Evolutionary conservation across 1,140 invertebrate genomes (phyloP), one percentile per base, ranked within the genome.

Genomic region (Eriocheir sinensis): DNA sequence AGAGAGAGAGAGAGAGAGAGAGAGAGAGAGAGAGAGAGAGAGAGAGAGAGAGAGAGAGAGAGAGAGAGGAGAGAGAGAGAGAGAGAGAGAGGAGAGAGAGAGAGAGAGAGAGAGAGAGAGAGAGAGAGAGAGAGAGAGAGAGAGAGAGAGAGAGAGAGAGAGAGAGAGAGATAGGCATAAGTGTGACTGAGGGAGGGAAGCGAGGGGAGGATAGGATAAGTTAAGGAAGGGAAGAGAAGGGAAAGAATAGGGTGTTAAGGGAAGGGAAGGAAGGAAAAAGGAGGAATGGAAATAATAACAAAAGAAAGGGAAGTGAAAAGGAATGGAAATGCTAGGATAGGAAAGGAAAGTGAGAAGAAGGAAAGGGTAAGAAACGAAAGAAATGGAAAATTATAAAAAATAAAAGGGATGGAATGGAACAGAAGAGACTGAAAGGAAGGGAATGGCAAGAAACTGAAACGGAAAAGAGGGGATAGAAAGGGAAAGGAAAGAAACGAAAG

Each of bases 91-190:
- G 60, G n/a, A 48, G 60, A n/a, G 27, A 72, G 60, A 72, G 60
- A 72, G 44, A 48, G 44, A 48, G 44, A 48, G 44, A 48, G 44
- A 48, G 44, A 83, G 80, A 83, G 80, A 83, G 80, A 83, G 80
- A 83, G 80, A 83, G 80, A 83, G n/a, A 85, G 0, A 85, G 0
- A 85, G 0, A 85, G 0, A 85, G 0, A 85, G 27, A 32, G 48
- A 53, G 8, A 53, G 8, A 53, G 8, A 9, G 48, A 53, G 8
- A 53, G 48, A 53, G 2, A 53, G 2, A 9, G 48, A 53, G 44
- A 53, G 48, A 53, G 48, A 53, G 8, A 53, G 4, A 34, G 2
- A 85, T 6, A 21, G 81, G 27, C 4, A 81, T 81, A 21, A 8
- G 4, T 30, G 30, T 48, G 53, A 21, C 9, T 21, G 53, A 6